Evolutionary conservation across 2,888 invertebrate species (phyloP), one percentile per base, ranked within the genome.

Genomic region (Hemistola chrysoprasaria): DNA sequence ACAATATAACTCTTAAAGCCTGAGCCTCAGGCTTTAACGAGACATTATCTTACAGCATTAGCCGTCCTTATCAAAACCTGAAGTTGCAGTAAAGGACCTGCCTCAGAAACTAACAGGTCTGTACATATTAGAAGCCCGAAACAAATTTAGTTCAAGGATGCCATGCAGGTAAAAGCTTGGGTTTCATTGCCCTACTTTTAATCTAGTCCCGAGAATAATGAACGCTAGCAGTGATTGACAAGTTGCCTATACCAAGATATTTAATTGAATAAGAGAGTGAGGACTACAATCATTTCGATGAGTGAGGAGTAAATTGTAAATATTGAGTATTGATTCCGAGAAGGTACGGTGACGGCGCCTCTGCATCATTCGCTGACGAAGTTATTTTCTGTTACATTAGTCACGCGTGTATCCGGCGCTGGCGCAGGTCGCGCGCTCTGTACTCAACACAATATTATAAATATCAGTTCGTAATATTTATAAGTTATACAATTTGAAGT

Each of bases 371-470:
- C 67, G 73, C 82, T 86, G 85, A 82, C 85, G 78, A 78, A 84
- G 85, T 85, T 87, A 87, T 87, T 87, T 87, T 87, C 86, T 87
- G 87, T 79, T 68, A 76, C 71, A 82, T 87, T 87, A 87, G 87
- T 87, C 87, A 88, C 84, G 68, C 84, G 76, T 74, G 83, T 82
- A 86, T 85, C 85, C 86, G 86, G 76, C 81, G 81, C 80, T 67
- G 47, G 69, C 70, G 71, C 73, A 77, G 63, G 71, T 65, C 74
- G 68, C 66, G 76, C 50, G 58, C 47, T 3, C 16, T n/a, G n/a
- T 59, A 44, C 53, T 43, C 50, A 43, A 39, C 47, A 49, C 35
- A 42, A 39, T 48, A 56, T 54, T 47, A 36, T 56, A 56, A 58
- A 49, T 44, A 50, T 42, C 48, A 25, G 32, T 33, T 37, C 36